Percentiles rank a stretch among this genome's conserved stretches.
phyloP scores from a whole-genome alignment of 2,888 invertebrate species.

The Aspidiotus rigidus region DNA sequence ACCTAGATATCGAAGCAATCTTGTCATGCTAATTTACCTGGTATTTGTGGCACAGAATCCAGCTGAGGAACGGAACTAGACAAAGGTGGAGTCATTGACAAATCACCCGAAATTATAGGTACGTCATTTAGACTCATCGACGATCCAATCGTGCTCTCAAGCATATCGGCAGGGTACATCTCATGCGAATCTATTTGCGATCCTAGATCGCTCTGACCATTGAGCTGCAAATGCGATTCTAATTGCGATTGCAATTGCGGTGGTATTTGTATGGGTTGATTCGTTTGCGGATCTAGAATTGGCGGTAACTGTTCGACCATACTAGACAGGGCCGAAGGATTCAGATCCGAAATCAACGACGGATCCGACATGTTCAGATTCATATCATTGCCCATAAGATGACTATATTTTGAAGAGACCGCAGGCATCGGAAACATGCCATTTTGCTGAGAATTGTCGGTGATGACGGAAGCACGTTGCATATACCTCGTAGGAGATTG shows the following conservation, averaged over 20 bases:
- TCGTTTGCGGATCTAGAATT: slow-evolving; percentile 22
- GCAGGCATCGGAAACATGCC: slow-evolving; percentile 27
- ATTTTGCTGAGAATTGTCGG: slow-evolving; percentile 24
- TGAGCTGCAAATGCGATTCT: slow-evolving; percentile 19
- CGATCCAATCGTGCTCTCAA: slow-evolving; percentile 24
- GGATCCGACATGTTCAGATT: slow-evolving; percentile 30
- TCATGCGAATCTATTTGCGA: slow-evolving; percentile 26
- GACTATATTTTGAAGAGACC: slow-evolving; percentile 22
- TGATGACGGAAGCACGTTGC: slow-evolving; percentile 35
- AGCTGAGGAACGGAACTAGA: slow-evolving; percentile 28
- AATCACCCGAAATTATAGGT: slow-evolving; percentile 24
- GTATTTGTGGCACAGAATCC: slow-evolving; percentile 25
- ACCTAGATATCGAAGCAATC: neutral
- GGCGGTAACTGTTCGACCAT: slow-evolving; percentile 20
- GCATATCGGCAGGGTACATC: slow-evolving; percentile 29
- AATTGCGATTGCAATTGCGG: slow-evolving; percentile 31
- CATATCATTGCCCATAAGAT: slow-evolving; percentile 23
- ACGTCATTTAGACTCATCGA: slow-evolving; percentile 14
- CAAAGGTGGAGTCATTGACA: slow-evolving; percentile 27
- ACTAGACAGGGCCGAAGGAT: slow-evolving; percentile 20
- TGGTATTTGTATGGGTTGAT: slow-evolving; percentile 28
- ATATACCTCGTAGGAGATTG: slow-evolving; percentile 42
- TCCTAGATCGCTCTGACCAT: slow-evolving; percentile 12
- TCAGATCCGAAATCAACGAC: slow-evolving; percentile 24
- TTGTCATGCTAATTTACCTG: slow-evolving; percentile 11